Evolutionary conservation across 2,797 vertebrate species (phyloP).

Genomic region (Rhodeus uyekii): DNA sequence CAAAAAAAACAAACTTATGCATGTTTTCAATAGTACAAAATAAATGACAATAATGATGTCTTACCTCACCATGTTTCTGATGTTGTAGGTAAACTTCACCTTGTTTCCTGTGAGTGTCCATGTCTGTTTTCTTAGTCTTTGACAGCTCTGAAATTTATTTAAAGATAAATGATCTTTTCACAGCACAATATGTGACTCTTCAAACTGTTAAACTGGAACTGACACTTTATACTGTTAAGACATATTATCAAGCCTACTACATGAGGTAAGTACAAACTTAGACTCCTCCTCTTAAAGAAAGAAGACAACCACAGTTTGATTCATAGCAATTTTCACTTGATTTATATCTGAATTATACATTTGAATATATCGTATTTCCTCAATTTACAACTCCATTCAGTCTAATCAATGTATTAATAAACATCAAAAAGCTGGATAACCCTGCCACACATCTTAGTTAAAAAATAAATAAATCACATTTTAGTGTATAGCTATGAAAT

Average conservation of each 20-base stretch:
- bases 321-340: neutral
- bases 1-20: neutral
- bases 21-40: neutral
- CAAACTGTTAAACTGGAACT: too few relatives aligned
- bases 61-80: constrained; percentile 75
- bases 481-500: neutral
- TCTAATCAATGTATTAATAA: neutral
- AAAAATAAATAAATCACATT: too few relatives aligned
- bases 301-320: neutral
- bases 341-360: neutral
- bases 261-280: neutral
- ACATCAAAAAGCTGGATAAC: neutral
- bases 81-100: constrained; percentile 74
- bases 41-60: constrained; percentile 13
- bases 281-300: constrained; percentile 33
- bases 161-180: neutral
- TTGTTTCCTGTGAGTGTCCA: constrained; percentile 71
- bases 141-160: neutral
- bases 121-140: constrained; percentile 29
- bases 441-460: neutral
- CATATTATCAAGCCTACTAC: neutral
- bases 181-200: neutral
- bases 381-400: neutral
- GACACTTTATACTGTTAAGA: constrained; percentile 5
- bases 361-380: neutral